Evolutionary conservation across 1,140 invertebrate genomes (phyloP).

Genomic region (Tetramorium alpestre): DNA sequence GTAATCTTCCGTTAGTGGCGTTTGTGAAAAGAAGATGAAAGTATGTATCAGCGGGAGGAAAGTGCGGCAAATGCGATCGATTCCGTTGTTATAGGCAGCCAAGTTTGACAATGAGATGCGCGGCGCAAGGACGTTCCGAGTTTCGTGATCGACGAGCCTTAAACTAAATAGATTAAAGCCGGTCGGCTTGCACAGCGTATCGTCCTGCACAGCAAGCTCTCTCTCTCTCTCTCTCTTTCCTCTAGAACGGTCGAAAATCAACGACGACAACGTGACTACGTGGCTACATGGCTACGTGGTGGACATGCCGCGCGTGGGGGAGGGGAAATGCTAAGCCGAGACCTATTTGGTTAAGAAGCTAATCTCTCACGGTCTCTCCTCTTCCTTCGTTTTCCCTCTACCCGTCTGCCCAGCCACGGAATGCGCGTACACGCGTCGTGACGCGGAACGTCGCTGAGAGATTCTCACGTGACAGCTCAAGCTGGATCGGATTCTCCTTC

Average conservation of each 20-base stretch:
- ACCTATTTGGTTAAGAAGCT: conserved; percentile 77
- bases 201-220: conserved; percentile 56
- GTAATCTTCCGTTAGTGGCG: neutral
- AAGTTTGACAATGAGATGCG: conserved; percentile 1
- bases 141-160: conserved; percentile 57
- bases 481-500: conserved; percentile 64
- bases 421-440: conserved; percentile 66
- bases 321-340: conserved; percentile 49
- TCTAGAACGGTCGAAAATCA: conserved; percentile 38
- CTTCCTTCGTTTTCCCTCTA: conserved; percentile 46
- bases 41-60: neutral
- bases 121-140: neutral
- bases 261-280: conserved; percentile 21
- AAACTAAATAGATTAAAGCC: conserved; percentile 69
- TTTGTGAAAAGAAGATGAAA: neutral
- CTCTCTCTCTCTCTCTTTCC: conserved; percentile 14
- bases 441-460: conserved; percentile 45
- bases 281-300: neutral
- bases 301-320: conserved; percentile 21
- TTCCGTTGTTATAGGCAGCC: neutral
- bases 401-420: conserved; percentile 30
- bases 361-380: conserved; percentile 68
- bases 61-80: neutral
- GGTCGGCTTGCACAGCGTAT: conserved; percentile 8
- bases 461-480: conserved; percentile 71